These are phyloP conservation scores for Eulimnadia texana DNA, from an alignment of 1,140 invertebrate genomes.

Conservation along the genomic window DNA sequence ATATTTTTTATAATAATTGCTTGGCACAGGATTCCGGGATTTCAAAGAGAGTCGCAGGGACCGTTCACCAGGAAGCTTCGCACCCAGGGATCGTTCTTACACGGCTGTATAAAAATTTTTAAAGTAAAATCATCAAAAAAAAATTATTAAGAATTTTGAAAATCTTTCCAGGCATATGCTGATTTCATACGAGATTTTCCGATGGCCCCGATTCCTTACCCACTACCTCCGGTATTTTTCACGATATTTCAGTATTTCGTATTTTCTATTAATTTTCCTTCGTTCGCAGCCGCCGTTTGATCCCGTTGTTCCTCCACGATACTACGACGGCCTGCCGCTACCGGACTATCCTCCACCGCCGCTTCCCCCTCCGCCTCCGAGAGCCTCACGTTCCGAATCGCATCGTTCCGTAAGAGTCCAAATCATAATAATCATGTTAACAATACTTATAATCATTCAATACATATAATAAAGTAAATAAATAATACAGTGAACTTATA, in stretches of 20 bases:
- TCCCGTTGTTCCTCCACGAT: constrained; percentile 53
- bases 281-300: constrained; percentile 54
- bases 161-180: constrained; percentile 1
- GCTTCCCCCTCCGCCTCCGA: constrained; percentile 32
- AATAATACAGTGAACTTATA: too few relatives aligned
- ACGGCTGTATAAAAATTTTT: not conserved
- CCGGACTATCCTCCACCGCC: constrained; percentile 39
- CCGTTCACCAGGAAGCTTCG: constrained; percentile 7
- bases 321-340: constrained; percentile 56
- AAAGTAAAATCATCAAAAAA: not conserved
- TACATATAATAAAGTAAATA: too few relatives aligned
- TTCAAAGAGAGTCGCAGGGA: constrained; percentile 15
- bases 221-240: constrained; percentile 31
- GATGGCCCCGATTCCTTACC: constrained; percentile 29
- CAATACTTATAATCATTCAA: too few relatives aligned
- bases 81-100: constrained; percentile 9
- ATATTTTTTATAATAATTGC: not conserved
- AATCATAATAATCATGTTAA: too few relatives aligned
- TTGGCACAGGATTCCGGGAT: constrained; percentile 9
- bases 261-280: not conserved
- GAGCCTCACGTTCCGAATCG: constrained; percentile 7
- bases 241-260: too few relatives aligned
- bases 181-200: constrained; percentile 20
- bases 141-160: constrained; percentile 1
- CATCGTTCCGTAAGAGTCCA: constrained; percentile 7